These are phyloP conservation scores for Muricea muricata DNA, from an alignment of 92 coral and sea anemone genomes.

Conservation along the genomic window DNA sequence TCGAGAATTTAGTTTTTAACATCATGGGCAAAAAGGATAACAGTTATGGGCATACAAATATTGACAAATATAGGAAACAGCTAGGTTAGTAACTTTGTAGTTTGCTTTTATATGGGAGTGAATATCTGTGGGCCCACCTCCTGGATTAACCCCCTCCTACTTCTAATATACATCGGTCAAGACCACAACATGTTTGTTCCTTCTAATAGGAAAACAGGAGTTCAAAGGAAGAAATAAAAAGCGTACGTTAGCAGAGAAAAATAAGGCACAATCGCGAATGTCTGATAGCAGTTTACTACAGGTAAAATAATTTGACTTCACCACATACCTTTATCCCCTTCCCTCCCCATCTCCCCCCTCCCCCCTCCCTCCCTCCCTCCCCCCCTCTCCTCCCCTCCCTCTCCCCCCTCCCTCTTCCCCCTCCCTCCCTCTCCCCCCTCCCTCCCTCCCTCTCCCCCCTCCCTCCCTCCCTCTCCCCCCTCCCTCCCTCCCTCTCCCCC, in stretches of 20 bases:
- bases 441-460: no score
- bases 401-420: no score
- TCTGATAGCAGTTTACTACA: conserved; percentile 71
- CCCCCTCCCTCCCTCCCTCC: no score
- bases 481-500: no score
- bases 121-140: neutral
- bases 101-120: neutral
- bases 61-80: conserved; percentile 85
- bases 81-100: conserved; percentile 79
- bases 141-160: no score
- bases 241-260: conserved; percentile 77
- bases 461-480: no score
- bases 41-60: conserved; percentile 82
- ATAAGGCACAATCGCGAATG: conserved; percentile 86
- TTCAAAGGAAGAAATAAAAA: conserved; percentile 90
- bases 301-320: conserved; percentile 48
- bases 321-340: no score
- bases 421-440: no score
- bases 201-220: conserved; percentile 90
- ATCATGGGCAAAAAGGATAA: conserved; percentile 85
- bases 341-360: no score
- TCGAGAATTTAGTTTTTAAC: neutral
- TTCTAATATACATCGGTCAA: no score
- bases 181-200: no score
- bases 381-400: no score